phyloP scores from a whole-genome alignment of 2,113 vertebrate species.

The cattle (Bos taurus) region DNA sequence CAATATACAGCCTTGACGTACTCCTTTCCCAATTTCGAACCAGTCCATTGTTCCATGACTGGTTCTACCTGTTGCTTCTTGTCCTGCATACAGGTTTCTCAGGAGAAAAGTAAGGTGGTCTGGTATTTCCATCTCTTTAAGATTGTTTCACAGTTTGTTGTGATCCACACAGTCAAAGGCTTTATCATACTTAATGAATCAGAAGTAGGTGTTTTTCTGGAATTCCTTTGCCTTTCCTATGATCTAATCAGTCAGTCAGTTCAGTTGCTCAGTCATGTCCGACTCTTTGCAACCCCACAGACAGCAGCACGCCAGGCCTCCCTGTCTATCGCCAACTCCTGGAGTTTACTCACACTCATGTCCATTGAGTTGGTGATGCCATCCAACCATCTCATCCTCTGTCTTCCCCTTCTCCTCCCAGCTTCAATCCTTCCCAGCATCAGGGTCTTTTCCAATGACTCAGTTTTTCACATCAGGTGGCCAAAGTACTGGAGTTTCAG shows the following conservation, averaged over 20 bases:
- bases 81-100: not conserved
- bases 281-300: not conserved
- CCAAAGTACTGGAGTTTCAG: not conserved
- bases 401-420: not conserved
- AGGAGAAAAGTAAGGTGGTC: not conserved
- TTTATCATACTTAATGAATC: not conserved
- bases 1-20: not conserved
- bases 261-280: not conserved
- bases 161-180: not conserved
- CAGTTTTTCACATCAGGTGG: not conserved
- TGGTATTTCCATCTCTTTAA: not conserved
- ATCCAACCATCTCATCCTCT: not conserved
- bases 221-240: not conserved
- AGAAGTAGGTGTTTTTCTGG: not conserved
- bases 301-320: accelerated
- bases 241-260: not conserved
- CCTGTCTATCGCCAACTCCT: not conserved
- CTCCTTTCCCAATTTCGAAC: not conserved
- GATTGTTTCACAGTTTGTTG: not conserved
- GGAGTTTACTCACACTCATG: not conserved
- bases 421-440: not conserved
- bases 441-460: not conserved
- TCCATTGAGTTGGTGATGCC: not conserved
- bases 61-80: not conserved
- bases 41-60: not conserved